Evolutionary conservation across 2,797 vertebrate species (phyloP).

Genomic region (Platalea minor): DNA sequence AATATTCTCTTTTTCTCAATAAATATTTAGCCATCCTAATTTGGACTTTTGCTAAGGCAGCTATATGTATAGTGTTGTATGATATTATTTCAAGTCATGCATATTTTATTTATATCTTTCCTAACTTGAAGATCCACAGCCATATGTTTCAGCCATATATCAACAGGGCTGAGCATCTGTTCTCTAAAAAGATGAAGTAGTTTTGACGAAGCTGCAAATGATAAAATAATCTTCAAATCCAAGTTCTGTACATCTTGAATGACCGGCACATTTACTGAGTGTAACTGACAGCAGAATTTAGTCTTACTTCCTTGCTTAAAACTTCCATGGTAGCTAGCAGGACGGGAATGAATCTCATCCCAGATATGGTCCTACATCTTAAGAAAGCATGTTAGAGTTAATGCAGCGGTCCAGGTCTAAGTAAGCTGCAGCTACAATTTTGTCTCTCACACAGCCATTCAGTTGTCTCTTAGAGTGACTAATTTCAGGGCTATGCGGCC

Average conservation of each 20-base stretch:
- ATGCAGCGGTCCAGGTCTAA: neutral
- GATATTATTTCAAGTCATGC: constrained; percentile 46
- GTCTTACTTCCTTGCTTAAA: neutral
- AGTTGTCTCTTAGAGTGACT: neutral
- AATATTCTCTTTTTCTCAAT: neutral
- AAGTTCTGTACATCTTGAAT: neutral
- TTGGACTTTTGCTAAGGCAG: neutral
- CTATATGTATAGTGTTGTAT: neutral
- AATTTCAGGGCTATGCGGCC: neutral
- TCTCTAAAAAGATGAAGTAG: constrained; percentile 5
- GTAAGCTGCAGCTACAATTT: neutral
- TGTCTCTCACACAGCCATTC: neutral
- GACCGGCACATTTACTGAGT: neutral
- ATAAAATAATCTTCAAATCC: constrained; percentile 16
- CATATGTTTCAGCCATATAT: constrained; percentile 48
- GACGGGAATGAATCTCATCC: neutral
- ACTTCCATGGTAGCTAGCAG: neutral
- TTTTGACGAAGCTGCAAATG: constrained; percentile 36
- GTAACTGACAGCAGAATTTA: neutral
- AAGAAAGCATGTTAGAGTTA: neutral
- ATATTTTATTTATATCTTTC: constrained; percentile 54
- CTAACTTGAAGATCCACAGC: constrained; percentile 21
- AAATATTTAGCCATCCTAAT: constrained; percentile 2
- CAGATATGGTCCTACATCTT: neutral
- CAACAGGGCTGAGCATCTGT: constrained; percentile 46